A percentile compares a stretch with the other conserved stretches of the same genome.
phyloP scores from a whole-genome alignment of 1,140 invertebrate genomes.

The Rhopalosiphum padi region DNA sequence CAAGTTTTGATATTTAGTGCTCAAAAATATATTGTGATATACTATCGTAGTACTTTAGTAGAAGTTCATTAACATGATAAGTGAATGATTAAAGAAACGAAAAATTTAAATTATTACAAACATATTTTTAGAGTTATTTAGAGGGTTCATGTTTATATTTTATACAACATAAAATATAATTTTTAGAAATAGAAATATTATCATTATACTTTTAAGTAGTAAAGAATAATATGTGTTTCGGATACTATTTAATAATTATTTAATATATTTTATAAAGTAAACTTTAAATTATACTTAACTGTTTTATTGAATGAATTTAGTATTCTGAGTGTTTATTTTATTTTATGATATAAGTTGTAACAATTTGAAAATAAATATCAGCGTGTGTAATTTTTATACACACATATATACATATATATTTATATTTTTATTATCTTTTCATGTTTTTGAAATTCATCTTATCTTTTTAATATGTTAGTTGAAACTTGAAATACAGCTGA shows the following conservation, averaged over 20 bases:
- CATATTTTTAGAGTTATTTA: background rate
- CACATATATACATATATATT: background rate
- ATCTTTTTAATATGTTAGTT: background rate
- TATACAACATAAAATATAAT: background rate
- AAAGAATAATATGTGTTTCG: background rate
- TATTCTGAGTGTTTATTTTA: background rate
- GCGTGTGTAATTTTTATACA: background rate
- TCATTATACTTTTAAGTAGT: background rate
- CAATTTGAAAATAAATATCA: background rate
- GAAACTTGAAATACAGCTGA: background rate
- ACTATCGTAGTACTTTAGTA: background rate
- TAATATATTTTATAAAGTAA: background rate
- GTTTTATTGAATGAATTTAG: background rate
- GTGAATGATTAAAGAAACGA: background rate
- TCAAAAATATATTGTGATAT: background rate
- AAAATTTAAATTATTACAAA: background rate
- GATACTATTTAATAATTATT: background rate
- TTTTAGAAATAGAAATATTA: background rate
- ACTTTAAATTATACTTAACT: background rate
- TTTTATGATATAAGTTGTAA: background rate
- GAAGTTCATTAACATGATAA: background rate
- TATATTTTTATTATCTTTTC: background rate
- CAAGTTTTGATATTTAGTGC: background rate
- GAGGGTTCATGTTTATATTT: background rate
- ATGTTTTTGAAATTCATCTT: background rate